Base-by-base conservation (phyloP, 2,888 invertebrate genomes). In the Sminthurinus aureus region DNA sequence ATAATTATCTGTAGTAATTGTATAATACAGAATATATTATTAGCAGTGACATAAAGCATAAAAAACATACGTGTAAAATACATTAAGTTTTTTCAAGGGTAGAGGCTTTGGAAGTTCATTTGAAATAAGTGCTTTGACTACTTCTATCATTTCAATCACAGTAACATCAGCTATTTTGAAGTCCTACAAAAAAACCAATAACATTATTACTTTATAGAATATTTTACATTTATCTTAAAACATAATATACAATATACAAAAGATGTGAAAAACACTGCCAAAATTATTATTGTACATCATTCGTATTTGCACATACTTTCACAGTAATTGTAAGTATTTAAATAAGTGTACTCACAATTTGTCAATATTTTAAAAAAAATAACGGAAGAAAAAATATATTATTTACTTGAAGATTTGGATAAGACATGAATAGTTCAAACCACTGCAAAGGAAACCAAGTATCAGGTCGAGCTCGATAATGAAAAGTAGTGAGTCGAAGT, bases 321-420 rank as follows among this genome's bases (percentile, higher is more conserved):
- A n/a, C n/a, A n/a, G n/a, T n/a, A n/a, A n/a, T n/a, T n/a, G n/a
- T n/a, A n/a, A n/a, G n/a, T n/a, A n/a, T n/a, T n/a, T n/a, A n/a
- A n/a, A n/a, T n/a, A n/a, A n/a, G n/a, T n/a, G n/a, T n/a, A n/a
- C n/a, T n/a, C n/a, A n/a, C n/a, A n/a, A n/a, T n/a, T n/a, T n/a
- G n/a, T n/a, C n/a, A n/a, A n/a, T n/a, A n/a, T n/a, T n/a, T n/a
- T n/a, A n/a, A n/a, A n/a, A n/a, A n/a, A n/a, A n/a, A n/a, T n/a
- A n/a, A n/a, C n/a, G n/a, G n/a, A n/a, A n/a, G n/a, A n/a, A n/a
- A n/a, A n/a, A n/a, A n/a, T n/a, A n/a, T n/a, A n/a, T n/a, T n/a
- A n/a, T n/a, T 24, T 73, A 73, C 73, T n/a, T 26, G 24, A 73
- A 73, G 73, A 73, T 73, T 73, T 6, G 73, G 73, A 73, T 18